phyloP scores from a whole-genome alignment of 2,888 invertebrate species.

The Drosophila siamana region DNA sequence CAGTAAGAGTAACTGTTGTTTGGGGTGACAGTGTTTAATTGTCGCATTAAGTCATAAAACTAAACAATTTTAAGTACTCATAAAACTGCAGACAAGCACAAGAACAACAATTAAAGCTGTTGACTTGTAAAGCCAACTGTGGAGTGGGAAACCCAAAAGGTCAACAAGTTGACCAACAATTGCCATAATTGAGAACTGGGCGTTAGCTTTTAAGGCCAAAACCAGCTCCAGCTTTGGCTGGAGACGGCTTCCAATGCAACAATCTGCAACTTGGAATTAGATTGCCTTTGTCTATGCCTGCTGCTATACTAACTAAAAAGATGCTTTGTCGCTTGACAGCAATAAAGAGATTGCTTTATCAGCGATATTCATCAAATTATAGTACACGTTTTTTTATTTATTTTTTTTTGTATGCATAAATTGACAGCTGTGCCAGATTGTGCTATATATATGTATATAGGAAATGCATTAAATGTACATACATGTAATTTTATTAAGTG shows the following conservation, averaged over 20 bases:
- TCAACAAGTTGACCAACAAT: constrained; percentile 63
- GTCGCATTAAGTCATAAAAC: constrained; percentile 55
- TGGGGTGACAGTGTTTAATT: constrained; percentile 39
- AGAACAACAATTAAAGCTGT: constrained; percentile 48
- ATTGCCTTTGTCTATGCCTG: neutral
- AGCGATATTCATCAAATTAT: constrained; percentile 34
- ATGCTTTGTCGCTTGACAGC: constrained; percentile 27
- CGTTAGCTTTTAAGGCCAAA: constrained; percentile 30
- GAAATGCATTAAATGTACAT: constrained; percentile 55
- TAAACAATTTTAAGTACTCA: constrained; percentile 34
- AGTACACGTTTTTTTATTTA: constrained; percentile 23
- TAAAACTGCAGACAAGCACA: constrained; percentile 29
- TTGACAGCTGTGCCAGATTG: constrained; percentile 19
- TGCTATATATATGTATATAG: constrained; percentile 57
- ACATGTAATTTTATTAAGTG: constrained; percentile 33
- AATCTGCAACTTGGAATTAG: neutral
- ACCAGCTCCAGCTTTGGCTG: constrained; percentile 30
- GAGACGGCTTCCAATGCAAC: constrained; percentile 25
- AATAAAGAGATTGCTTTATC: constrained; percentile 37
- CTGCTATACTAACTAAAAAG: neutral
- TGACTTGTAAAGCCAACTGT: constrained; percentile 18
- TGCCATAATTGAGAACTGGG: constrained; percentile 49
- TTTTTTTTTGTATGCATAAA: no score
- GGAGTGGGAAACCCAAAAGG: constrained; percentile 53
- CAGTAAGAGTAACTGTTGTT: constrained; percentile 11